These are phyloP conservation scores for Cyrtonyx montezumae DNA, from an alignment of 2,113 vertebrate species.

Conservation along the genomic window DNA sequence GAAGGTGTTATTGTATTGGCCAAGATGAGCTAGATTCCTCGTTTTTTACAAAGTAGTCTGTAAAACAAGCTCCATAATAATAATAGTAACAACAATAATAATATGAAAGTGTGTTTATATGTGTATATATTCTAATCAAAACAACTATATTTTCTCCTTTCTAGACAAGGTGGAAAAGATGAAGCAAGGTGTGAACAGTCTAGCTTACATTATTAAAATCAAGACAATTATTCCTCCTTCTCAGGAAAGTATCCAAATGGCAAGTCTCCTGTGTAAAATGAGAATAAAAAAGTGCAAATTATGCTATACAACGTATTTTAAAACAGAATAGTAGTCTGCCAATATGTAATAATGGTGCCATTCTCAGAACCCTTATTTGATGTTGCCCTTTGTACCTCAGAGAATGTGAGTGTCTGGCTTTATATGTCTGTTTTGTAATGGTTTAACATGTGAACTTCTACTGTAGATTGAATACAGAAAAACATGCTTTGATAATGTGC, in stretches of 20 bases:
- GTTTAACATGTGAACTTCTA: background rate
- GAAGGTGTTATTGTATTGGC: background rate
- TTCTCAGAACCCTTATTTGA: background rate
- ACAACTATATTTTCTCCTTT: background rate
- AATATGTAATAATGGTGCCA: background rate
- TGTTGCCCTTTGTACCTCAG: background rate
- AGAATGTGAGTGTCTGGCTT: background rate
- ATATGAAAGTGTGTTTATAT: background rate
- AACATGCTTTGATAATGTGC: background rate
- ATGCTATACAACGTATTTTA: background rate
- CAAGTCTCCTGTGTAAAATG: background rate
- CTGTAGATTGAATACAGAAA: background rate
- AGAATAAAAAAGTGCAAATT: background rate
- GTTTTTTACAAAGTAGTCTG: background rate
- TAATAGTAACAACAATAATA: no score
- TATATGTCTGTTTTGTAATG: background rate
- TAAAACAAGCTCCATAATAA: background rate
- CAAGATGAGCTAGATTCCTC: background rate
- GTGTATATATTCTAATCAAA: background rate
- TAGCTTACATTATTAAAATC: background rate
- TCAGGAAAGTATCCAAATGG: background rate
- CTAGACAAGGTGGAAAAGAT: background rate
- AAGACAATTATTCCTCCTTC: background rate
- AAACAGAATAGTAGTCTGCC: background rate
- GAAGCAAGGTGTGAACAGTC: background rate